Evolutionary conservation across 2,888 invertebrate genomes (phyloP).

Genomic region (Polia nebulosa): DNA sequence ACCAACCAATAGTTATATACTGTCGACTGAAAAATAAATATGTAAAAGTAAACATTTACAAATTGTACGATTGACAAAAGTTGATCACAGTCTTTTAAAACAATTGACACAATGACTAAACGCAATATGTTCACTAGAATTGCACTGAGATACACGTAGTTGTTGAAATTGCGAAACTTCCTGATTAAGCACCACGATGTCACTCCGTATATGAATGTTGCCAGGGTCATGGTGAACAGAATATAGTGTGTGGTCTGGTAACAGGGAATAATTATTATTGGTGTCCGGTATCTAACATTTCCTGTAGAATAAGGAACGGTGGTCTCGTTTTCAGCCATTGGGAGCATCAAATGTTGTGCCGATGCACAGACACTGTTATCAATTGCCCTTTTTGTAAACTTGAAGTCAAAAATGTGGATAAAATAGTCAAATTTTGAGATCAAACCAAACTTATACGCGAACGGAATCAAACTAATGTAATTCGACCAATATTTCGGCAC

Average conservation of each 20-base stretch:
- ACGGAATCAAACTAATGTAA: not conserved
- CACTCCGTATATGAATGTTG: constrained; percentile 23
- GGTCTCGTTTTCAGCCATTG: not conserved
- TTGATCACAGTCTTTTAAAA: not conserved
- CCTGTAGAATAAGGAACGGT: not conserved
- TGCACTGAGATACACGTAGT: constrained; percentile 34
- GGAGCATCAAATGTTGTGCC: not conserved
- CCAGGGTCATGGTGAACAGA: not conserved
- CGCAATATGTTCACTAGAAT: constrained; percentile 31
- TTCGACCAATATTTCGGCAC: not conserved
- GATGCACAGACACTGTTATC: not conserved
- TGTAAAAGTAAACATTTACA: constrained; percentile 8
- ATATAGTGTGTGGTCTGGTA: not conserved
- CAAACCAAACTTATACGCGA: not conserved
- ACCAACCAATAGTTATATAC: constrained; percentile 35
- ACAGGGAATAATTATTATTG: constrained; percentile 8
- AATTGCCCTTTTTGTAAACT: not conserved
- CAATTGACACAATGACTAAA: not conserved
- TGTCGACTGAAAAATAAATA: constrained; percentile 16
- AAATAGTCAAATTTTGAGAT: not conserved
- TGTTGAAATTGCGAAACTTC: constrained; percentile 38
- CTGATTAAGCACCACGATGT: constrained; percentile 30
- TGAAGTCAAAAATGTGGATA: no score
- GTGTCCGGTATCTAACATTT: not conserved
- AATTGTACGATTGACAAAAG: not conserved